Evolutionary conservation across 2,797 vertebrate genomes (phyloP), one percentile per base, ranked within the genome.

Genomic region (Sphaeramia orbicularis): DNA sequence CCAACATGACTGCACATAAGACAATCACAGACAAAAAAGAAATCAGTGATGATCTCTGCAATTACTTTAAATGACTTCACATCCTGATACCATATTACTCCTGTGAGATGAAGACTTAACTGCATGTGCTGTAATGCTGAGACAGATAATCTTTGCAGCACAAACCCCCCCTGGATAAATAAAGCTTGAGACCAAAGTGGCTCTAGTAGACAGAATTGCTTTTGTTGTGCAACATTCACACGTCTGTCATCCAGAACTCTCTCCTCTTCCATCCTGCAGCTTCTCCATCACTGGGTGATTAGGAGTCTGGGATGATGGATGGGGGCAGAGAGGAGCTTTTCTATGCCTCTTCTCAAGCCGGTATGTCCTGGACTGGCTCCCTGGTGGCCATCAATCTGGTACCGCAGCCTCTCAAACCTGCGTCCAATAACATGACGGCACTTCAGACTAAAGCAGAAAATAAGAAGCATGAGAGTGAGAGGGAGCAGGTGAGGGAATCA

Each of bases 231-330:
- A 70, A 65, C 62, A 63, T 55, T 35, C 71, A 74, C 60, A 65
- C 11, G 80, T 76, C 86, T 80, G 73, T 88, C 86, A 82, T 77
- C 68, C 51, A 64, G 66, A 65, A 56, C 52, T 74, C 78, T 84
- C 74, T 82, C 81, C 70, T 70, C 73, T 41, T 86, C 74, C 72
- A 83, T 85, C 85, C 89, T 88, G 86, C 74, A 36, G 4, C 1
- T 80, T 73, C 86, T 92, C 91, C 84, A 88, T 90, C 90, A 90
- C 71, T 60, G 76, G 74, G 72, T 80, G 90, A 89, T 91, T 89
- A 91, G 80, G 71, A 44, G 62, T 60, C 52, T 14, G 55, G 59
- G 78, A 88, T 91, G 90, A 92, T 87, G 82, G 89, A 92, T 86
- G 84, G 80, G 75, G 69, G 53, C 79, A 77, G 71, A 78, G 76